Base-by-base conservation (phyloP, 2,113 vertebrate genomes). In the Neomonachus schauinslandi region DNA sequence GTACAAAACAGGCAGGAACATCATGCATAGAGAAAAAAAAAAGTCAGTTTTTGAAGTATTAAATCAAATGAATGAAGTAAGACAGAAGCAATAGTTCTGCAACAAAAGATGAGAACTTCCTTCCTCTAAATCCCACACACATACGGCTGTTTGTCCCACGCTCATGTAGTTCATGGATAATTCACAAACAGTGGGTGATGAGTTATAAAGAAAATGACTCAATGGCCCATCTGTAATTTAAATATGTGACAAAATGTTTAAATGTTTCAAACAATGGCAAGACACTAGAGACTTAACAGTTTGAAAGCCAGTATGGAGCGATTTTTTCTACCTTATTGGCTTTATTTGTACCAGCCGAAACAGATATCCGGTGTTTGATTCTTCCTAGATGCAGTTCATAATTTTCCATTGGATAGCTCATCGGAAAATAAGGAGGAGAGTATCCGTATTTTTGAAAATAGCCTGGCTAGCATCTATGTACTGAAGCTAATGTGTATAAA, bases 221-320 rank as follows among this genome's bases (percentile, higher is more conserved):
- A 74, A 4, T 94, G 59, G 77, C 18, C 18, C n/a, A 85, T 94
- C 49, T 11, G 14, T 55, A 98, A 95, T 89, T 95, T 95, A 96
- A 97, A 97, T 90, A 94, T 67, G 22, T 39, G n/a, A 63, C 53
- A 95, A 92, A 97, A 82, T 67, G 72, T 91, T 97, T 95, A 91
- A 97, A 55, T 89, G n/a, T 89, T 95, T 85, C 67, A 67, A 94
- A 92, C 74, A 90, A 91, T 42, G 46, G 36, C 74, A 90, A 89
- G 86, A 84, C 55, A 87, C 59, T 74, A 71, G 53, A 92, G 67
- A 84, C 31, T 55, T 87, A 71, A 63, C 59, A 84, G 13, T 88
- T 61, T 76, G 63, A 81, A 95, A 91, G 31, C 31, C 84, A 94
- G 14, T 9, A 1, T 76, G 51, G 67, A 71, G 5, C 3, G 46